Evolutionary conservation across 2,888 invertebrate genomes (phyloP).

Genomic region (Melanargia galathea): DNA sequence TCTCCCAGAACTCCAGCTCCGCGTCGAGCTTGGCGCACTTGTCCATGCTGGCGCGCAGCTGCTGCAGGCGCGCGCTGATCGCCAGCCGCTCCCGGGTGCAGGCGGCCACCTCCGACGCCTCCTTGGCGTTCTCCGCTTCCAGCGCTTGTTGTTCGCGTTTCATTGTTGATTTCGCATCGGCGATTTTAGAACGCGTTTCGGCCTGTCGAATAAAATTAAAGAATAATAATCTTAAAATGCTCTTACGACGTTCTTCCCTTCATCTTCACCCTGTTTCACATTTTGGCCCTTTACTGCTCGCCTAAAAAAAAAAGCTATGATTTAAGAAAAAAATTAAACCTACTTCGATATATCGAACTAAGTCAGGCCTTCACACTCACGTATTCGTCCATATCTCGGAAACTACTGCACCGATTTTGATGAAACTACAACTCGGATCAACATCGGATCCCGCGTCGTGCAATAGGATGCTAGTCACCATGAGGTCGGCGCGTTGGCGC

Average conservation of each 20-base stretch:
- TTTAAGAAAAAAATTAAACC: too few relatives aligned
- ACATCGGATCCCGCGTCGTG: too few relatives aligned
- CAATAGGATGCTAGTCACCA: constrained; percentile 18
- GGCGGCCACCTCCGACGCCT: constrained; percentile 47
- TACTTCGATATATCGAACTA: too few relatives aligned
- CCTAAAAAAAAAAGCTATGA: too few relatives aligned
- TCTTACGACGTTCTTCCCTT: too few relatives aligned
- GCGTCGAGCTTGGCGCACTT: constrained; percentile 32
- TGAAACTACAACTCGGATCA: too few relatives aligned
- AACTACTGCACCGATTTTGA: too few relatives aligned
- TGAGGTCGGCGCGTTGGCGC: constrained; percentile 26
- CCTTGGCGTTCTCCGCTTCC: constrained; percentile 47
- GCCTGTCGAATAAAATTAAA: constrained; percentile 51
- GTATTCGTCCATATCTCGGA: too few relatives aligned
- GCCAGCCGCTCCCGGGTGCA: constrained; percentile 44
- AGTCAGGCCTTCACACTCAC: too few relatives aligned
- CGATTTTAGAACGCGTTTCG: constrained; percentile 53
- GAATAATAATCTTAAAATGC: neutral
- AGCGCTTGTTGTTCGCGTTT: constrained; percentile 51
- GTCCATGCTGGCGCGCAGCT: constrained; percentile 9
- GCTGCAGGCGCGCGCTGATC: constrained; percentile 36
- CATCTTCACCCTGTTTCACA: too few relatives aligned
- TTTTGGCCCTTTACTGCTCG: too few relatives aligned
- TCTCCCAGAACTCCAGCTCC: constrained; percentile 54
- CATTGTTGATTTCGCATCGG: constrained; percentile 50